Conservation (phyloP, 2,797 vertebrate species). For the Phrynocephalus guinanensis region DNA sequence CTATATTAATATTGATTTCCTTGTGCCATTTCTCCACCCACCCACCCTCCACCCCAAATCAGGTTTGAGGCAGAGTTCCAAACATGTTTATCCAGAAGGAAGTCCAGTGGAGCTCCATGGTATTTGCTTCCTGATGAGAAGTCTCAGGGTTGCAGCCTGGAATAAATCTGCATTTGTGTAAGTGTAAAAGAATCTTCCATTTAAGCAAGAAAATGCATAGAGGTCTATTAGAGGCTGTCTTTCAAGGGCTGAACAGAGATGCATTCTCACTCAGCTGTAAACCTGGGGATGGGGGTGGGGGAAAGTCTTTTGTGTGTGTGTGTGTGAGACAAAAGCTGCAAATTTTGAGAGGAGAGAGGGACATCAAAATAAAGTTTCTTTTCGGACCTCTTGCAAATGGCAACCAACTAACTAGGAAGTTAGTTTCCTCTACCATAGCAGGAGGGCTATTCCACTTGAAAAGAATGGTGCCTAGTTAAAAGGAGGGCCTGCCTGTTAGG, state of each 20-base stretch:
- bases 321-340: neutral
- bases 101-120: neutral
- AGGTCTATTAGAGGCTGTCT: slow-evolving; percentile 52
- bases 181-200: slow-evolving; percentile 47
- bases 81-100: slow-evolving; percentile 10
- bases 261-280: slow-evolving; percentile 43
- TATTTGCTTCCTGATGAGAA: neutral
- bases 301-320: too few species aligned
- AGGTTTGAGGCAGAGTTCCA: neutral
- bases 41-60: too few species aligned
- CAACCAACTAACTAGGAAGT: slow-evolving; percentile 29
- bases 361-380: slow-evolving; percentile 27
- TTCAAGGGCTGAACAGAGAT: slow-evolving; percentile 33
- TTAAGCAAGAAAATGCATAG: slow-evolving; percentile 57
- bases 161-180: slow-evolving; percentile 63
- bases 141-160: slow-evolving; percentile 24
- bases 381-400: slow-evolving; percentile 11
- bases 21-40: slow-evolving; percentile 52
- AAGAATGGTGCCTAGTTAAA: slow-evolving; percentile 23
- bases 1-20: slow-evolving; percentile 57
- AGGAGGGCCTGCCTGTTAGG: neutral
- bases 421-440: neutral
- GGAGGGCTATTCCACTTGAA: slow-evolving; percentile 3
- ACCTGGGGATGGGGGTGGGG: neutral
- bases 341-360: neutral